Conservation (phyloP, 2,888 invertebrate species). For the Cephus sareptanus region DNA sequence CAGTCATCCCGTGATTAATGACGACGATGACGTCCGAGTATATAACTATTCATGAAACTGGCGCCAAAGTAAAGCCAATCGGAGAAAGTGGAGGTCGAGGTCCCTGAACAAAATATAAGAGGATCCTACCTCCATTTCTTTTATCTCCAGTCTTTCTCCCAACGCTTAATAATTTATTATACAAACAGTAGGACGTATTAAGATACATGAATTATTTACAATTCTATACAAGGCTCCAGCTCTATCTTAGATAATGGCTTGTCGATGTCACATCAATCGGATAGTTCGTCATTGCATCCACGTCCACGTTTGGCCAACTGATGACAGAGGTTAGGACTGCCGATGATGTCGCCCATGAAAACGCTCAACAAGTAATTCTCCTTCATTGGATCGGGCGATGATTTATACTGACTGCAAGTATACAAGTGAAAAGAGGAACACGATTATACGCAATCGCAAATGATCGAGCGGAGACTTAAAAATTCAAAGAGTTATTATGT, state of each 20-base stretch:
- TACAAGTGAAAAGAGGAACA: background rate
- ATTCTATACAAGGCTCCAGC: conserved; percentile 1
- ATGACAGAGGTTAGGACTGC: conserved; percentile 82
- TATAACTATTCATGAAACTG: background rate
- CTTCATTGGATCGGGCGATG: conserved; percentile 74
- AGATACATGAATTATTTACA: conserved; percentile 2
- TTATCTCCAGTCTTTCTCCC: background rate
- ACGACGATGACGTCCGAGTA: background rate
- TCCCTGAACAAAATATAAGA: background rate
- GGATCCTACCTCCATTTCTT: background rate
- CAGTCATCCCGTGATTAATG: background rate
- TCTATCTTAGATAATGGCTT: background rate
- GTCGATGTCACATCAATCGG: conserved; percentile 24
- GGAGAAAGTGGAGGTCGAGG: background rate
- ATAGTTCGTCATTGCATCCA: conserved; percentile 63
- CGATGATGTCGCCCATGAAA: conserved; percentile 86
- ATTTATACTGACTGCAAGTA: conserved; percentile 78
- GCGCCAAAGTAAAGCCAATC: background rate
- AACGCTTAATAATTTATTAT: background rate
- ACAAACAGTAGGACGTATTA: background rate
- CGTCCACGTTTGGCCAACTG: conserved; percentile 80
- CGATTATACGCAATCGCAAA: background rate
- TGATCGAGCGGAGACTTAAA: conserved; percentile 2
- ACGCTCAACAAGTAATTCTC: conserved; percentile 87
- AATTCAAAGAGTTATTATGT: conserved; percentile 6